Evolutionary conservation across 37 sponge, comb jelly and placozoan species (phyloP).

Genomic region (Lycopodina hypogea): DNA sequence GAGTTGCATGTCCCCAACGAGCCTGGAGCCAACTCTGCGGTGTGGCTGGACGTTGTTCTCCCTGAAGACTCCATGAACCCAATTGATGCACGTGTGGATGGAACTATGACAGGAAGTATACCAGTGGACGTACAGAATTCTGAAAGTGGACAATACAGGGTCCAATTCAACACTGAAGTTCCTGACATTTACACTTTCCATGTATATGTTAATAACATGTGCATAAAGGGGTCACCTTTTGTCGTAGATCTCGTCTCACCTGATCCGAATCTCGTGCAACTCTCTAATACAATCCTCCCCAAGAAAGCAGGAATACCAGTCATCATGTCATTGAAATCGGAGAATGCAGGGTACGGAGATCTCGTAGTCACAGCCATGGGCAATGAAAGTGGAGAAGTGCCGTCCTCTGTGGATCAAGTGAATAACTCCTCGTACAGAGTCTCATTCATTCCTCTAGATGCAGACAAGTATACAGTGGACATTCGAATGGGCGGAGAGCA

Average conservation of each 20-base stretch:
- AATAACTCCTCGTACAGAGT: slow-evolving; percentile 12
- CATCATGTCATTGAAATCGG: slow-evolving; percentile 15
- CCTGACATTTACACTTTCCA: slow-evolving; percentile 46
- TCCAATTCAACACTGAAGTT: slow-evolving; percentile 21
- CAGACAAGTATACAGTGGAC: slow-evolving; percentile 36
- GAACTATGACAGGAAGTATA: slow-evolving; percentile 14
- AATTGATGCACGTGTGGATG: not conserved
- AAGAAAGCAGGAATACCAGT: slow-evolving; percentile 42
- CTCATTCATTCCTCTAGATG: slow-evolving; percentile 27
- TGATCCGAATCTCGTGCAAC: slow-evolving; percentile 2
- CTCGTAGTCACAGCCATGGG: slow-evolving; percentile 30
- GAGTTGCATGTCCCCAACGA: slow-evolving; percentile 19
- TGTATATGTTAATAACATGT: slow-evolving; percentile 34
- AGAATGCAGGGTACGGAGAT: slow-evolving; percentile 32
- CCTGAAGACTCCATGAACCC: not conserved
- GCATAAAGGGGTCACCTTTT: slow-evolving; percentile 71
- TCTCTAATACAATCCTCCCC: slow-evolving; percentile 19
- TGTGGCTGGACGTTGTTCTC: slow-evolving; percentile 13
- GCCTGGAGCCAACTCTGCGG: slow-evolving; percentile 31
- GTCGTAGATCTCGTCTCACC: slow-evolving; percentile 5
- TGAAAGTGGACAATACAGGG: not conserved
- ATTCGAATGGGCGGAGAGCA: slow-evolving; percentile 28
- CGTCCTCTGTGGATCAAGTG: slow-evolving; percentile 8
- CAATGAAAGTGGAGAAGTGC: slow-evolving; percentile 20
- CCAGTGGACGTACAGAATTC: slow-evolving; percentile 6